Percentiles rank a stretch among this genome's conserved stretches.
These are phyloP conservation scores for Clanis bilineata DNA, from an alignment of 2,888 invertebrate genomes.

Conservation along the genomic window DNA sequence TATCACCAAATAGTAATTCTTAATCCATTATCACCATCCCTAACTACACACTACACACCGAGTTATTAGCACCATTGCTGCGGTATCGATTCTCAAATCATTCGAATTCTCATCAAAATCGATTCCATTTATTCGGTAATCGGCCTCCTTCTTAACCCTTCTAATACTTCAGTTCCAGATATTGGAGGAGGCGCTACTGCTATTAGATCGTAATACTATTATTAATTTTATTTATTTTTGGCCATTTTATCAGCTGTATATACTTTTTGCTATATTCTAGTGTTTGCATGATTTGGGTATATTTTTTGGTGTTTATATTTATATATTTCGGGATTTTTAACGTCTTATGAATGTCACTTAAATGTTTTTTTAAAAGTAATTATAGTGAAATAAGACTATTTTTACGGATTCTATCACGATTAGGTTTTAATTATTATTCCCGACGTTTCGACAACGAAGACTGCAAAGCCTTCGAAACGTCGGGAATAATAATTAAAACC, in stretches of 20 bases:
- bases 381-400: too few relatives aligned
- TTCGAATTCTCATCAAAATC: background rate
- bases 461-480: too few relatives aligned
- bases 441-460: too few relatives aligned
- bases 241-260: constrained; percentile 41
- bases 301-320: background rate
- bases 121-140: background rate
- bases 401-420: too few relatives aligned
- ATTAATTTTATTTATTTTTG: constrained; percentile 45
- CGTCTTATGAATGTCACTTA: too few relatives aligned
- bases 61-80: background rate
- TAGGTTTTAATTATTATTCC: too few relatives aligned
- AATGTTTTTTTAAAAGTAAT: too few relatives aligned
- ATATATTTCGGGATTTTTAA: too few relatives aligned
- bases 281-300: constrained; percentile 2
- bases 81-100: background rate
- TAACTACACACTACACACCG: too few relatives aligned
- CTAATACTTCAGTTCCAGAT: constrained; percentile 63
- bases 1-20: too few relatives aligned
- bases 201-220: constrained; percentile 59
- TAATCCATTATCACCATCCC: too few relatives aligned
- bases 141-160: constrained; percentile 18
- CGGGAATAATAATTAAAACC: too few relatives aligned
- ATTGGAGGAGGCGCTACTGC: constrained; percentile 70
- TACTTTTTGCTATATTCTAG: constrained; percentile 27